phyloP scores from a whole-genome alignment of 2,113 vertebrate genomes.

The Ceuthmochares aereus region DNA sequence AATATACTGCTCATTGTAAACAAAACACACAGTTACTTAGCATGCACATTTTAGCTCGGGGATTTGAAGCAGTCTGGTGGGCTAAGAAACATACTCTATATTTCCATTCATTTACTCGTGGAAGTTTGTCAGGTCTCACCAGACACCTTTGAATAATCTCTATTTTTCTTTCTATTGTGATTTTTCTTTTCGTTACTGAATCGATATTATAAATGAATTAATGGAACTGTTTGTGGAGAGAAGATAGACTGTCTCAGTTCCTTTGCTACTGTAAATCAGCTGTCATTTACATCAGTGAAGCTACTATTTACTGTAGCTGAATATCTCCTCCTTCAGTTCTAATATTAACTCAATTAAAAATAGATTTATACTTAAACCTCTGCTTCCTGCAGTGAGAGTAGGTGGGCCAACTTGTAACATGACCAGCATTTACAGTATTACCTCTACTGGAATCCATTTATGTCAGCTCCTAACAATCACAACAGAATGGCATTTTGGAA shows the following conservation, averaged over 20 bases:
- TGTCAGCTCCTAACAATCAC: conserved; percentile 24
- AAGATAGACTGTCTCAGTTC: not conserved
- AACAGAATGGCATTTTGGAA: not conserved
- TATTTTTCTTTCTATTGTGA: not conserved
- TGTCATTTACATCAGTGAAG: not conserved
- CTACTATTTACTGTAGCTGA: conserved; percentile 7
- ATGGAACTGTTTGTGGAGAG: not conserved
- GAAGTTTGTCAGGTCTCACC: not conserved
- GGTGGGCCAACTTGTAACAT: conserved; percentile 27
- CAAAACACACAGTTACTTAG: not conserved
- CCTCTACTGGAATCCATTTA: conserved; percentile 31
- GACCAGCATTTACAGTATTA: conserved; percentile 26
- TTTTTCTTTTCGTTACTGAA: not conserved
- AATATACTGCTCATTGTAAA: not conserved
- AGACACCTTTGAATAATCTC: not conserved
- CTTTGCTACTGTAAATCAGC: not conserved
- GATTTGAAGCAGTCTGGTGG: not conserved
- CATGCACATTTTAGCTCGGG: not conserved
- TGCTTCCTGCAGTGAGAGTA: conserved; percentile 20
- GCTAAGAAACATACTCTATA: not conserved
- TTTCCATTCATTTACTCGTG: not conserved
- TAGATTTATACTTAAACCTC: conserved; percentile 43
- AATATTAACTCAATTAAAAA: conserved; percentile 25
- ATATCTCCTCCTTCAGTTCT: not conserved
- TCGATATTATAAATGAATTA: not conserved